A percentile compares a stretch with the other conserved stretches of the same genome.
phyloP scores from a whole-genome alignment of 2,888 invertebrate genomes.

The Cryptops parisi region DNA sequence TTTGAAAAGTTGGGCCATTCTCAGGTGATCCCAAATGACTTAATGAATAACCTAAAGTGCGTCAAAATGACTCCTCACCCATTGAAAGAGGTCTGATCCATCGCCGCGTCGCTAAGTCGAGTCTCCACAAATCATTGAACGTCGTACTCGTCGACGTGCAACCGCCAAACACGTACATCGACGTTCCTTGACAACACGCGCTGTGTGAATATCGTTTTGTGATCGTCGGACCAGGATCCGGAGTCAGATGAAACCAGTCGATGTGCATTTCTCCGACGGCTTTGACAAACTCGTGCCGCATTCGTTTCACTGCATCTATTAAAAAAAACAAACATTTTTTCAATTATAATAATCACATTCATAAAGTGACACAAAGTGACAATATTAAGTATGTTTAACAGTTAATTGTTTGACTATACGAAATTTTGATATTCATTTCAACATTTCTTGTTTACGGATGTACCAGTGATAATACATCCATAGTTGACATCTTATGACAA shows the following conservation, averaged over 20 bases:
- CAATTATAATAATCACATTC: neutral
- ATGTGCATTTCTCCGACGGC: constrained; percentile 61
- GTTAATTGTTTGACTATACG: too few relatives aligned
- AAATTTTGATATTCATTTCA: too few relatives aligned
- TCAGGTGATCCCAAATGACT: too few relatives aligned
- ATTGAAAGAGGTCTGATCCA: constrained; percentile 70
- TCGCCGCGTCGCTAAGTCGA: constrained; percentile 68
- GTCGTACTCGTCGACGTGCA: constrained; percentile 87
- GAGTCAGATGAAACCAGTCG: constrained; percentile 41
- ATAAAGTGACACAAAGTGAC: neutral
- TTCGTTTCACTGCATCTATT: constrained; percentile 69
- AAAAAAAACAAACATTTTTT: neutral
- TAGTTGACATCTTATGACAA: too few relatives aligned
- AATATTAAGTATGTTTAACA: too few relatives aligned
- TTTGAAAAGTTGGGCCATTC: too few relatives aligned
- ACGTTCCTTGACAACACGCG: constrained; percentile 47
- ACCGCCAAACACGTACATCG: constrained; percentile 92
- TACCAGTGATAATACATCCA: too few relatives aligned
- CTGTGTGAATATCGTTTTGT: constrained; percentile 86
- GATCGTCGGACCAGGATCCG: constrained; percentile 53
- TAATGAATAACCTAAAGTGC: neutral
- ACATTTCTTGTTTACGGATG: too few relatives aligned
- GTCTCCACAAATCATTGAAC: constrained; percentile 90
- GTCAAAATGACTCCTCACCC: constrained; percentile 4
- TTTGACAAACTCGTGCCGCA: constrained; percentile 55